Conservation (phyloP, 2,113 vertebrate genomes). For the Tyrannus savana region DNA sequence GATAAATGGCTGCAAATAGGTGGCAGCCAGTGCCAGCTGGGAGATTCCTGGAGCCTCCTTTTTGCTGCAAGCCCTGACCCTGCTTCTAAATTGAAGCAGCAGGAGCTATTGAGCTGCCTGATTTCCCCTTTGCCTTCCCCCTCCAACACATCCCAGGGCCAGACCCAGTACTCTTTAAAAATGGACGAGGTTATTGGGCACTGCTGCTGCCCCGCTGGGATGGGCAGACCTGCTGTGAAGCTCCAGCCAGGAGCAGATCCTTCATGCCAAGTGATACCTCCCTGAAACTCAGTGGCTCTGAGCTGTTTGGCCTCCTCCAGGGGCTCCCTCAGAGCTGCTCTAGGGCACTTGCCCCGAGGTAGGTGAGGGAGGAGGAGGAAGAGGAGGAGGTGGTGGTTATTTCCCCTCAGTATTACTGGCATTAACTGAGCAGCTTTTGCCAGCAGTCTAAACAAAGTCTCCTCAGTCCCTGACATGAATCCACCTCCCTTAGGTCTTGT, state of each 20-base stretch:
- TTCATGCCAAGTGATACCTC: not conserved
- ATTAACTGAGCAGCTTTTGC: not conserved
- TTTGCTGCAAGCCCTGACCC: not conserved
- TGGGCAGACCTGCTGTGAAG: not conserved
- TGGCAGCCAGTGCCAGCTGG: not conserved
- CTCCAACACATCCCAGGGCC: not conserved
- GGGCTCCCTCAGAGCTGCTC: not conserved
- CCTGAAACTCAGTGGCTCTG: not conserved
- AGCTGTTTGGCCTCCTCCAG: not conserved
- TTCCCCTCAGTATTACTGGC: not conserved
- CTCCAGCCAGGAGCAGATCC: not conserved
- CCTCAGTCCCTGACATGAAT: not conserved
- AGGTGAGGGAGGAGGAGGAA: not conserved
- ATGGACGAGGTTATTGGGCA: not conserved
- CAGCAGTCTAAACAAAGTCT: not conserved
- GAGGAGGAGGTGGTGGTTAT: not conserved
- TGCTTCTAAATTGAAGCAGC: not conserved
- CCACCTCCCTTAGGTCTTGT: not conserved
- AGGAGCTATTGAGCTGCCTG: not conserved
- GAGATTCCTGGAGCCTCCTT: not conserved
- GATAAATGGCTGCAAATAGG: not conserved
- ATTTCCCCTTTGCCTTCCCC: not conserved
- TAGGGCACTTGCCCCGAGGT: not conserved
- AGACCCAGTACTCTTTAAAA: not conserved
- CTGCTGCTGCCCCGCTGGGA: constrained; percentile 2